Percentiles rank a stretch among this genome's conserved stretches.
These are phyloP conservation scores for Leptocoma aspasia DNA, from an alignment of 2,113 vertebrate species.

Conservation along the genomic window DNA sequence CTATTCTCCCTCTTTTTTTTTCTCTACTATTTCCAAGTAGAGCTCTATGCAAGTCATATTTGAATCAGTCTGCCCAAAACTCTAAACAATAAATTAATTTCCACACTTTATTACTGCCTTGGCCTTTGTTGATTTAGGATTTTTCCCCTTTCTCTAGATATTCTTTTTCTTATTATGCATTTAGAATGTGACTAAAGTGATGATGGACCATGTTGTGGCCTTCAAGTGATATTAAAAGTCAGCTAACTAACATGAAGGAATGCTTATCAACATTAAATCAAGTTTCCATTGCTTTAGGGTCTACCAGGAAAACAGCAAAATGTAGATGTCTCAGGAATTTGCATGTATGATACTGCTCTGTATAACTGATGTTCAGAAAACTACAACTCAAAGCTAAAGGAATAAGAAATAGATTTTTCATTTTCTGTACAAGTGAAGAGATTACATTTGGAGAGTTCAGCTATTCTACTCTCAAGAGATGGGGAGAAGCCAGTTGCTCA, in stretches of 20 bases:
- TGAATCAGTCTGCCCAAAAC: background rate
- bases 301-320: background rate
- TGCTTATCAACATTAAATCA: background rate
- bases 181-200: background rate
- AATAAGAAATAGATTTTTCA: background rate
- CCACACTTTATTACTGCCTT: background rate
- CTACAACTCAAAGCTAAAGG: background rate
- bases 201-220: fast-evolving
- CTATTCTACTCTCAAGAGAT: background rate
- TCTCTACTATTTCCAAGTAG: background rate
- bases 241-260: background rate
- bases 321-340: background rate
- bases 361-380: background rate
- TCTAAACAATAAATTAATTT: background rate
- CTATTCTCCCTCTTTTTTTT: fast-evolving
- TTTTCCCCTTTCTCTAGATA: background rate
- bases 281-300: background rate
- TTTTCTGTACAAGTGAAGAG: background rate
- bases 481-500: background rate
- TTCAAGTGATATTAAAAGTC: background rate
- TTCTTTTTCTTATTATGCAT: background rate
- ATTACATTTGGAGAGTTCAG: background rate
- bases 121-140: background rate
- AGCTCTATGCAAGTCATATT: background rate
- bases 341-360: background rate